phyloP scores from a whole-genome alignment of 2,113 vertebrate species.

The Scomber colias region DNA sequence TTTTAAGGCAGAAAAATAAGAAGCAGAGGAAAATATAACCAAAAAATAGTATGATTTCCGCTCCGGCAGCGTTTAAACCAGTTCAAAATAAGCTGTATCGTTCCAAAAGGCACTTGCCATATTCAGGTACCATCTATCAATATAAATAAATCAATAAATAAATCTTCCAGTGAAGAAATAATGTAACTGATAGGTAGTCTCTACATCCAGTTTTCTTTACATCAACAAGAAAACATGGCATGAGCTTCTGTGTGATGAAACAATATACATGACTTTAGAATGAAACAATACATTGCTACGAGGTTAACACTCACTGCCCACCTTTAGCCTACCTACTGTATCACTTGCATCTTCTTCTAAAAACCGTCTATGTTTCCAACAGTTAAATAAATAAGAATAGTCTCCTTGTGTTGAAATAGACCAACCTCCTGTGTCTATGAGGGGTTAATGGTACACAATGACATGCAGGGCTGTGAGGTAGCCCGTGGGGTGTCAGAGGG shows the following conservation, averaged over 20 bases:
- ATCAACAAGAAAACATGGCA: conserved; percentile 25
- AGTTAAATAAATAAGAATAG: conserved; percentile 43
- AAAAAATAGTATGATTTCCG: conserved; percentile 40
- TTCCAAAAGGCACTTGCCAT: conserved; percentile 85
- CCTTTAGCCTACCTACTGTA: conserved; percentile 17
- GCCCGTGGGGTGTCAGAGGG: conserved; percentile 33
- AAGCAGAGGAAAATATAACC: conserved; percentile 29
- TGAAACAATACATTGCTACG: conserved; percentile 40
- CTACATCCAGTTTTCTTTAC: conserved; percentile 51
- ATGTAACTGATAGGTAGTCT: conserved; percentile 56
- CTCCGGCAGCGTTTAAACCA: conserved; percentile 54
- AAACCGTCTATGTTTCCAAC: conserved; percentile 14
- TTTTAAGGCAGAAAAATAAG: conserved; percentile 68
- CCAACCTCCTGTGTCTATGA: conserved; percentile 32
- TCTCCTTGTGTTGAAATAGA: conserved; percentile 40
- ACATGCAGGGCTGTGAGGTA: conserved; percentile 57
- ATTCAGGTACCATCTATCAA: conserved; percentile 65
- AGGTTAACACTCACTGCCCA: conserved; percentile 63
- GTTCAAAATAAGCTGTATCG: neutral
- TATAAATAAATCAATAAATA: conserved; percentile 73
- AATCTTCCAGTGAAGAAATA: conserved; percentile 51
- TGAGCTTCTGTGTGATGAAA: conserved; percentile 4
- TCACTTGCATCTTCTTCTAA: conserved; percentile 4
- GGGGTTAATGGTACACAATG: conserved; percentile 55
- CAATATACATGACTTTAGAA: neutral